Base-by-base conservation (phyloP, 2,888 invertebrate species). In the Lasioglossum leucozonium region DNA sequence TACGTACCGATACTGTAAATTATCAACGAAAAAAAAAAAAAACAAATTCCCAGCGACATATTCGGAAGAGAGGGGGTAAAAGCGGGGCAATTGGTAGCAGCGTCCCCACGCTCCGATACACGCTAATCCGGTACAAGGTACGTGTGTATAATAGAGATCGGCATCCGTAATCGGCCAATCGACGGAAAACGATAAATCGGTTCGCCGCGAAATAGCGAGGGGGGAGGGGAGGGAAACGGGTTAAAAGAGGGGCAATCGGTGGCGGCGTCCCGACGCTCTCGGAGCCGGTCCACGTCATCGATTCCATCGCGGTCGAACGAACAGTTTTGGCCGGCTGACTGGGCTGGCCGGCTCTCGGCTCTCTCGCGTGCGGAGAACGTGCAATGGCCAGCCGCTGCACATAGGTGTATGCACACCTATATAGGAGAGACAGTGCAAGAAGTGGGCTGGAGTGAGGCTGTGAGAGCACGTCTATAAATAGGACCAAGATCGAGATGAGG, bases 381-480 rank as follows among this genome's bases (percentile, higher is more conserved):
- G 87, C 87, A 88, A 87, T 86, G 87, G 81, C 74, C 88, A 86
- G 83, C 67, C 67, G 37, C 37, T 30, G 67, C 76, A 79, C 81
- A 85, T 88, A 89, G 82, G 86, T 86, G 79, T 86, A 85, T 74
- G 87, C 85, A 82, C 85, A 89, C 88, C 89, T 91, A 91, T 90
- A 89, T 87, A 91, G 90, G 91, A 91, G 92, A 93, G 92, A 93
- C 92, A 92, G 92, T 91, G 92, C 92, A 91, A 92, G 93, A 93
- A 92, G 93, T 92, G 92, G 92, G 93, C 92, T 93, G 93, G 93
- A 93, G 94, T 93, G 93, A 94, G 93, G 92, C 94, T 94, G 94
- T 94, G 94, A 94, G 94, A 94, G 93, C 94, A 94, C 91, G 93
- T 94, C 94, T 94, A 94, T 94, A 94, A 94, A 94, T 94, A 94